Evolutionary conservation across 2,888 invertebrate species (phyloP), one percentile per base, ranked within the genome.

Genomic region (Heliothis peltigera): DNA sequence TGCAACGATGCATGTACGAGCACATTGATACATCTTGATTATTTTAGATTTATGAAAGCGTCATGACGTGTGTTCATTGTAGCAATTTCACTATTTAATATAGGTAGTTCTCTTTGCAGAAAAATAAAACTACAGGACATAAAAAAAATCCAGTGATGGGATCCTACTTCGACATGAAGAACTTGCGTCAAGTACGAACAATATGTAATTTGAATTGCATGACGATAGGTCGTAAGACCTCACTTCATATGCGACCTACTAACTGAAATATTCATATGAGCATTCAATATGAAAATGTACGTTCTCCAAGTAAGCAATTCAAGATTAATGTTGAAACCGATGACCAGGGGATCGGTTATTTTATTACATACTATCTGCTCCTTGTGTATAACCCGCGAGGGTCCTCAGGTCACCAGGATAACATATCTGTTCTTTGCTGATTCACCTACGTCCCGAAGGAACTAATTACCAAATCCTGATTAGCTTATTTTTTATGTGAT

Each of bases 191-290:
- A 70, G 48, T 48, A 56, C 48, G 66, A 74, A 74, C 74, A 74
- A 72, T 77, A 59, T 72, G 55, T 63, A 82, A 86, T 87, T 87
- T 85, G 83, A 87, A 83, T 88, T 86, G 87, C 88, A 88, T 87
- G 87, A 83, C 69, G 59, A 43, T 78, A 81, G 79, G 77, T 81
- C 81, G 79, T 85, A 74, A 82, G 70, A 68, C 57, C 64, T 49
- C 60, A 66, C 69, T 76, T 77, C 75, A 75, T 80, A 81, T 82
- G 70, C 73, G 80, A 82, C 82, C 80, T 72, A 81, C 75, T 75
- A 69, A 79, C 71, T 66, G 54, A 66, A 72, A 62, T 72, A 68
- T 80, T 66, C 70, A 70, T 72, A 65, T 75, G 67, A 65, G 42
- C 68, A 80, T 75, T 73, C 75, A 66, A 80, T 78, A 75, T 66